Evolutionary conservation across 2,888 invertebrate species (phyloP).

Genomic region (Sphinx pinastri): DNA sequence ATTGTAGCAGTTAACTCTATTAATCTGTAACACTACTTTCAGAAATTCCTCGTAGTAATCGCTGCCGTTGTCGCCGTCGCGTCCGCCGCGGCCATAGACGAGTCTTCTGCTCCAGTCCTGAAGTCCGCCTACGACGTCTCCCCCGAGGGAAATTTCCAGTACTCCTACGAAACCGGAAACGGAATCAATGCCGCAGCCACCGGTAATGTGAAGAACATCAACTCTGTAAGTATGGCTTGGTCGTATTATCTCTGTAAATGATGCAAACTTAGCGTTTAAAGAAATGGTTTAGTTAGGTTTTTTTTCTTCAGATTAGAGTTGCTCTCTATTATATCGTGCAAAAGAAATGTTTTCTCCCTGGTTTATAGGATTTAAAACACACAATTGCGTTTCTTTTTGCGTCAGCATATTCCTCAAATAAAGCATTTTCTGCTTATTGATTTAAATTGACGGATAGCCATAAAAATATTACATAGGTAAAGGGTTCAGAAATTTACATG

Average conservation of each 20-base stretch:
- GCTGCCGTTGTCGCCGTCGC: constrained; percentile 31
- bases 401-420: too few relatives aligned
- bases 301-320: too few relatives aligned
- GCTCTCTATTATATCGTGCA: too few relatives aligned
- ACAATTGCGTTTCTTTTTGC: too few relatives aligned
- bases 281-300: too few relatives aligned
- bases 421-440: not conserved
- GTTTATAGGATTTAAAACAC: too few relatives aligned
- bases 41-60: constrained; percentile 34
- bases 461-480: not conserved
- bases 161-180: not conserved
- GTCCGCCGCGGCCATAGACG: constrained; percentile 25
- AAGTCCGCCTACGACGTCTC: not conserved
- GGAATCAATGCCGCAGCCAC: not conserved
- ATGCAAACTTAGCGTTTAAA: too few relatives aligned
- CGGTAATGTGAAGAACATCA: not conserved
- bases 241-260: not conserved
- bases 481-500: not conserved
- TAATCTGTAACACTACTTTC: not conserved
- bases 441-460: not conserved
- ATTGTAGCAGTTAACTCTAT: too few relatives aligned
- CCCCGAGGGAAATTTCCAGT: not conserved
- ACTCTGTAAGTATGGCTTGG: not conserved
- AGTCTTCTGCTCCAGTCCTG: not conserved
- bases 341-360: too few relatives aligned